phyloP scores from a whole-genome alignment of 2,113 vertebrate genomes.

The Myiagra hebetior region DNA sequence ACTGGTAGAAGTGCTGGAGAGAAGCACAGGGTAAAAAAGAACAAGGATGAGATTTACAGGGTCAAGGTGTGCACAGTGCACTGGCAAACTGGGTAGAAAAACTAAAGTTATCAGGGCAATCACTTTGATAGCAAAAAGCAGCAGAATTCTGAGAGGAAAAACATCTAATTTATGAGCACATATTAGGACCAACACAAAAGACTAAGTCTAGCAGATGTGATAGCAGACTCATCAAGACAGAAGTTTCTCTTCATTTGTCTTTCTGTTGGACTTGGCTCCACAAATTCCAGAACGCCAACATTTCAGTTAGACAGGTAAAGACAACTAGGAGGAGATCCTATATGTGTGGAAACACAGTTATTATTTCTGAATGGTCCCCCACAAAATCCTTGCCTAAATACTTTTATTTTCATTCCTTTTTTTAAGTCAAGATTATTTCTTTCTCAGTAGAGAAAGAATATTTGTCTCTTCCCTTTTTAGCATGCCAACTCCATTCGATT shows the following conservation, averaged over 20 bases:
- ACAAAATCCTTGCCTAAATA: neutral
- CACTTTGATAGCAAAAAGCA: neutral
- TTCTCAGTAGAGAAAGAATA: neutral
- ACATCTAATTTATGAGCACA: neutral
- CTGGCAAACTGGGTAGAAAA: neutral
- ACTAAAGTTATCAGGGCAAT: neutral
- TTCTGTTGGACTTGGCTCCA: neutral
- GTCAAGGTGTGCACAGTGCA: neutral
- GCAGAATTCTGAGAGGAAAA: neutral
- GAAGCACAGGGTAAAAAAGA: neutral
- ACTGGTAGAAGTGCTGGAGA: neutral
- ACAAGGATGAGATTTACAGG: neutral
- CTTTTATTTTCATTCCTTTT: neutral
- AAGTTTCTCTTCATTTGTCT: neutral
- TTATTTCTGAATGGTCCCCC: neutral
- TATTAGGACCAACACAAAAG: neutral
- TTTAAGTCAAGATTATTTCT: neutral
- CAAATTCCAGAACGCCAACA: neutral
- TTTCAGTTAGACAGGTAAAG: neutral
- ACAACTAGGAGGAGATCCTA: neutral
- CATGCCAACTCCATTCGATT: neutral
- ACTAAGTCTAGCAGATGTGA: neutral
- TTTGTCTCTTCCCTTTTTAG: conserved; percentile 15
- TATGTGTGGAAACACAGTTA: neutral
- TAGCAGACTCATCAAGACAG: neutral